phyloP scores from a whole-genome alignment of 2,888 invertebrate species.

The Phengaris arion region DNA sequence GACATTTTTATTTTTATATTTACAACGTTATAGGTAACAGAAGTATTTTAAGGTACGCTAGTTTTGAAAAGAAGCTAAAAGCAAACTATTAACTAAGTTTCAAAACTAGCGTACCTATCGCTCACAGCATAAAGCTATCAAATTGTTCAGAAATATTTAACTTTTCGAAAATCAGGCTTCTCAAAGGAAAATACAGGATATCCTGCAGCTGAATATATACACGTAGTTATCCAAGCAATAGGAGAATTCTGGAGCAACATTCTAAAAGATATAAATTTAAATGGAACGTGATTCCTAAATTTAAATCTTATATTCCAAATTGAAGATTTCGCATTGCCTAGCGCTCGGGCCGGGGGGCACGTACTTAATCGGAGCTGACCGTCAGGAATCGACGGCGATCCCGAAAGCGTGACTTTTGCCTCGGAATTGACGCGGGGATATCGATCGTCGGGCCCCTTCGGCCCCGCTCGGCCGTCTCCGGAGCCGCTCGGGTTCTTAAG shows the following conservation, averaged over 20 bases:
- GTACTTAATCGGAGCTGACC: conserved; percentile 50
- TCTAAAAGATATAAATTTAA: conserved; percentile 22
- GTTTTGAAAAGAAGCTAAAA: too few species aligned
- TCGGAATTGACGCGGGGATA: conserved; percentile 73
- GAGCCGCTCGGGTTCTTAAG: conserved; percentile 66
- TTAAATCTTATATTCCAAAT: conserved; percentile 27
- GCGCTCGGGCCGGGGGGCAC: conserved; percentile 32
- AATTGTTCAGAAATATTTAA: neutral
- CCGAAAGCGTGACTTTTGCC: conserved; percentile 73
- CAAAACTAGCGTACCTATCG: neutral
- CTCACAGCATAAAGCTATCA: neutral
- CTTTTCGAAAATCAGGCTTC: neutral
- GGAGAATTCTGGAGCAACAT: neutral
- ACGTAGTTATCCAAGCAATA: neutral
- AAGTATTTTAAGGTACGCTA: too few species aligned
- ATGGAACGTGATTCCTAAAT: conserved; percentile 30
- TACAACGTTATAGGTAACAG: too few species aligned
- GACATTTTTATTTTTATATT: too few species aligned
- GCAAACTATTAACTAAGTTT: too few species aligned
- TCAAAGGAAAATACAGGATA: conserved; percentile 19
- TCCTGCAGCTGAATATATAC: neutral
- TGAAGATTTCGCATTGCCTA: conserved; percentile 32
- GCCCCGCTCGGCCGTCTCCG: conserved; percentile 60
- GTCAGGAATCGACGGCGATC: conserved; percentile 71
- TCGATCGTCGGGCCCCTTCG: conserved; percentile 75